These are phyloP conservation scores for Palythoa heliodiscus DNA, from an alignment of 92 coral and sea anemone species.

Conservation along the genomic window DNA sequence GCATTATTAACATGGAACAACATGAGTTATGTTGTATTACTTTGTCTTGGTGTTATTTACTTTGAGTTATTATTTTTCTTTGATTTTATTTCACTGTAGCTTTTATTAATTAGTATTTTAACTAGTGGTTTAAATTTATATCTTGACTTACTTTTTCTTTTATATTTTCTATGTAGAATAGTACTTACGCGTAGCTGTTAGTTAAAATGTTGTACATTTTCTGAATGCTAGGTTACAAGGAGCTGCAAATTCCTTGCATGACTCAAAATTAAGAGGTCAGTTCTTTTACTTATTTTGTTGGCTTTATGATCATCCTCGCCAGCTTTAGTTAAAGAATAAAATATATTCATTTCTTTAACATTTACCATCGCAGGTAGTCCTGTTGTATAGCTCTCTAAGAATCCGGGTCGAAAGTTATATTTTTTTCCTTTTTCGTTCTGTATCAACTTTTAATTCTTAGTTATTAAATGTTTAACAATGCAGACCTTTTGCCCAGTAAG, in stretches of 20 bases:
- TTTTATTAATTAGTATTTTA: not conserved
- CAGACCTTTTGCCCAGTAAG: too few relatives aligned
- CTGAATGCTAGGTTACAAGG: constrained; percentile 71
- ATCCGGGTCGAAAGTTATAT: not conserved
- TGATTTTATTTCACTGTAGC: too few relatives aligned
- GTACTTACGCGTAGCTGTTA: not conserved
- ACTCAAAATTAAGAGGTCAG: constrained; percentile 93
- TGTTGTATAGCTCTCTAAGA: not conserved
- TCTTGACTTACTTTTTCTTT: not conserved
- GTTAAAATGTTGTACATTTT: not conserved
- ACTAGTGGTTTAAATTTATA: not conserved
- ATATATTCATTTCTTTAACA: not conserved
- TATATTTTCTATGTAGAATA: not conserved
- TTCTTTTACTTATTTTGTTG: not conserved
- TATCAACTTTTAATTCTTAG: too few relatives aligned
- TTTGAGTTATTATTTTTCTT: too few relatives aligned
- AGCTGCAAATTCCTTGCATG: constrained; percentile 89
- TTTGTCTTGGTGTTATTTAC: too few relatives aligned
- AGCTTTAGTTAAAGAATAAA: not conserved
- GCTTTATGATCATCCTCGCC: not conserved
- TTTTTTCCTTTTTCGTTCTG: not conserved
- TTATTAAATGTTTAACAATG: too few relatives aligned
- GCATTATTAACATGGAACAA: too few relatives aligned
- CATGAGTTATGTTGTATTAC: too few relatives aligned
- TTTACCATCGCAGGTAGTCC: not conserved